Evolutionary conservation across 2,888 invertebrate genomes (phyloP).

Genomic region (Pemphredon lugubris): DNA sequence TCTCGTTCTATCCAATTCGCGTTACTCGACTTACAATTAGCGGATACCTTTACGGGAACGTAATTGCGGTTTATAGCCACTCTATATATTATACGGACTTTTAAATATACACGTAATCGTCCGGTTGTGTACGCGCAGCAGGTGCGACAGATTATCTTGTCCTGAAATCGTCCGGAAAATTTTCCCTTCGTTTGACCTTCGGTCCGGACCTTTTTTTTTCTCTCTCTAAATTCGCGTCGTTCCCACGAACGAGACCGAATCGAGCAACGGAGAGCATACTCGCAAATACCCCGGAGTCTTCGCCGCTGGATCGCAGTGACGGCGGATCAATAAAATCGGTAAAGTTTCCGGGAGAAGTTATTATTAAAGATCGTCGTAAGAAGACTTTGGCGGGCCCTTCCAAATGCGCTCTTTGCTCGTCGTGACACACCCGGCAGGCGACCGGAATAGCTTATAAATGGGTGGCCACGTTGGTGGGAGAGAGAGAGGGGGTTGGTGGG

Average conservation of each 20-base stretch:
- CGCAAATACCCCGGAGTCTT: background rate
- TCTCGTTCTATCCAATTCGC: background rate
- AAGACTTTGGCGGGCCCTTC: constrained; percentile 38
- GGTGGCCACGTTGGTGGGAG: too few relatives aligned
- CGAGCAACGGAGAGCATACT: background rate
- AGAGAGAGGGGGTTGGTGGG: too few relatives aligned
- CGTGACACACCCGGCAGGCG: constrained; percentile 61
- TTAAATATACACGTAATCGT: background rate
- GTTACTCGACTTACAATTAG: background rate
- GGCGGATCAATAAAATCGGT: constrained; percentile 58
- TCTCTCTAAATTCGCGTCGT: too few relatives aligned
- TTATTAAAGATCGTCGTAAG: constrained; percentile 60
- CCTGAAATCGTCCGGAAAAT: background rate
- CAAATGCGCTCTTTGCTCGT: constrained; percentile 52
- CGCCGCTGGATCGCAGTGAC: constrained; percentile 31
- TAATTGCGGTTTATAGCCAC: constrained; percentile 24
- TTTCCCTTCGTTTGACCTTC: too few relatives aligned
- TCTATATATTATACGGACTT: constrained; percentile 6
- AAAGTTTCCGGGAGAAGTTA: constrained; percentile 54
- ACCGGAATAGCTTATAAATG: constrained; percentile 62
- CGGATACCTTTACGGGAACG: constrained; percentile 4
- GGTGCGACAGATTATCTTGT: background rate
- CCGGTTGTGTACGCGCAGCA: background rate
- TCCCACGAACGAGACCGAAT: too few relatives aligned
- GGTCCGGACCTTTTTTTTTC: too few relatives aligned